These are phyloP conservation scores for Xenopus petersii DNA, from an alignment of 2,797 vertebrate species.

Conservation along the genomic window DNA sequence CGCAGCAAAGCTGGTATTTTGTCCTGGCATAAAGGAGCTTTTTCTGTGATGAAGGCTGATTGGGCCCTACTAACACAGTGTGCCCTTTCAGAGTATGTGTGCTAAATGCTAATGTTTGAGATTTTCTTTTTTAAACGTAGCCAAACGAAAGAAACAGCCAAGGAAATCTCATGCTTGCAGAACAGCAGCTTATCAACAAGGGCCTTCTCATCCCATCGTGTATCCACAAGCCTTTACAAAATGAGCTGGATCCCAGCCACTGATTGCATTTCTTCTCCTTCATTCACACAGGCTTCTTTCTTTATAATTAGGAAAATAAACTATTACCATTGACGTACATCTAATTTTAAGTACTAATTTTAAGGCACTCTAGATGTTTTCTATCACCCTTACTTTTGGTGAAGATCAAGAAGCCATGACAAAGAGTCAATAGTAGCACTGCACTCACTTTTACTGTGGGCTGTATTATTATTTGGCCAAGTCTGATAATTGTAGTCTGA, in stretches of 20 bases:
- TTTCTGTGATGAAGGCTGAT: constrained; percentile 14
- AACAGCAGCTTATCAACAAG: constrained; percentile 18
- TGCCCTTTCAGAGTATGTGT: constrained; percentile 24
- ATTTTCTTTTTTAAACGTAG: constrained; percentile 22
- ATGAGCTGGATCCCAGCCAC: no score
- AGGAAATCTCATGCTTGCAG: constrained; percentile 18
- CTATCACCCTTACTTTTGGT: no score
- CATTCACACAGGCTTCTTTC: no score
- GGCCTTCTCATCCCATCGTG: neutral
- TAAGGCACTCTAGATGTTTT: no score
- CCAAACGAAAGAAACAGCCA: constrained; percentile 21
- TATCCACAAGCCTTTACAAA: constrained; percentile 5
- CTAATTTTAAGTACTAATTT: neutral
- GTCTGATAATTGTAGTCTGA: no score
- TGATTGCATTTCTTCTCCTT: no score
- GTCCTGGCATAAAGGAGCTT: constrained; percentile 16
- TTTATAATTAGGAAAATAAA: no score
- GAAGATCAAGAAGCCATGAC: no score
- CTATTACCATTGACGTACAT: no score
- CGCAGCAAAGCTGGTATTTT: constrained; percentile 26
- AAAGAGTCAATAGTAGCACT: no score
- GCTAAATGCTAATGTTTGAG: constrained; percentile 31
- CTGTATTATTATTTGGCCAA: no score
- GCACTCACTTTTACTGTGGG: no score
- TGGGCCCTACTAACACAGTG: constrained; percentile 17